phyloP scores from a whole-genome alignment of 2,113 vertebrate genomes.

The Anarhynchus alexandrinus region DNA sequence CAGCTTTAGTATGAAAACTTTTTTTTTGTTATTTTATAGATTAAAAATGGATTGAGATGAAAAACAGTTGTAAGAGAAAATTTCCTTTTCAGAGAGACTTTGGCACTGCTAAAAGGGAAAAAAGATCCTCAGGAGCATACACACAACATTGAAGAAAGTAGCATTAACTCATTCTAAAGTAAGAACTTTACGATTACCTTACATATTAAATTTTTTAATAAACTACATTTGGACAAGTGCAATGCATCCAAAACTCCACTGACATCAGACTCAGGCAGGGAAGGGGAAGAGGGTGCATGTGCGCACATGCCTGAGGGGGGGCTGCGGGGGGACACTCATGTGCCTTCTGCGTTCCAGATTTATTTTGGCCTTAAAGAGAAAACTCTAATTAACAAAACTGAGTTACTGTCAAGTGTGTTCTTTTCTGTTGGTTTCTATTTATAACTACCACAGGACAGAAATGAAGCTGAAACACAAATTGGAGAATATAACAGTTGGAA shows the following conservation, averaged over 20 bases:
- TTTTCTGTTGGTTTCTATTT: not conserved
- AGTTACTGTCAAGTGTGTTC: not conserved
- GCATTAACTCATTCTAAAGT: not conserved
- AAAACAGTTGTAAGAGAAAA: not conserved
- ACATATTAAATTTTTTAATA: not conserved
- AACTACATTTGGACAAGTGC: not conserved
- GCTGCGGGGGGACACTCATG: accelerated
- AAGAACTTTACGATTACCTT: not conserved
- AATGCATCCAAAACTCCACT: not conserved
- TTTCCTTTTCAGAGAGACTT: not conserved
- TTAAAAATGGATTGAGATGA: not conserved
- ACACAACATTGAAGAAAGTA: not conserved
- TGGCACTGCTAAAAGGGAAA: not conserved
- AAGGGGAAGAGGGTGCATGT: not conserved
- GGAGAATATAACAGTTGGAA: accelerated
- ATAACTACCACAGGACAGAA: not conserved
- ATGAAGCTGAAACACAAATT: not conserved
- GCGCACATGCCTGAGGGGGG: accelerated
- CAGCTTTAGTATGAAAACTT: not conserved
- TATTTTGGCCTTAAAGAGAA: not conserved
- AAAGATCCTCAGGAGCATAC: not conserved
- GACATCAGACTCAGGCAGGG: not conserved
- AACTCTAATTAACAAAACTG: not conserved
- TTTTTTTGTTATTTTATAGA: not conserved
- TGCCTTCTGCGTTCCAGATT: not conserved